Conservation (phyloP, 37 sponge, comb jelly and placozoan genomes). For the Lycopodina hypogea region DNA sequence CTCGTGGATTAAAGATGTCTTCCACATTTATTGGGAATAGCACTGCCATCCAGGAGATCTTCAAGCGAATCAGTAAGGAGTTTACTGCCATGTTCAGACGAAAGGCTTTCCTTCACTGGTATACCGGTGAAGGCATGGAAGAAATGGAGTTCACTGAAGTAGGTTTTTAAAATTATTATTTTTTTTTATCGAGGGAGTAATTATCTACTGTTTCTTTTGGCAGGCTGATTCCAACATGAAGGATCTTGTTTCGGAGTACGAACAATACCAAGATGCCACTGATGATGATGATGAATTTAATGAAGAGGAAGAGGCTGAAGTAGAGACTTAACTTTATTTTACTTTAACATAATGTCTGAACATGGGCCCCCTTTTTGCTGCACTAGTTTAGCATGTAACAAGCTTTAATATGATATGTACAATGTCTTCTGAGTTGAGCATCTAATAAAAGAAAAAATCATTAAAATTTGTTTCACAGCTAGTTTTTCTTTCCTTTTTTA, state of each 20-base stretch:
- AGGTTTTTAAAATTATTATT: neutral
- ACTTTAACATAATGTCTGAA: neutral
- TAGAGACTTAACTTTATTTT: constrained; percentile 2
- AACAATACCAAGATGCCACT: constrained; percentile 99
- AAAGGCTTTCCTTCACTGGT: constrained; percentile 99
- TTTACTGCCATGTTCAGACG: constrained; percentile 99
- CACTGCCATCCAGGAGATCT: constrained; percentile 99
- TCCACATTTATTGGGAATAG: constrained; percentile 99
- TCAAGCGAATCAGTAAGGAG: constrained; percentile 99
- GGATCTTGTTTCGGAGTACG: constrained; percentile 99
- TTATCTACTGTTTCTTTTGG: neutral
- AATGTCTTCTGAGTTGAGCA: neutral
- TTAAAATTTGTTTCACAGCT: too few relatives aligned
- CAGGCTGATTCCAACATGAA: constrained; percentile 99
- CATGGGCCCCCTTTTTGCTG: neutral
- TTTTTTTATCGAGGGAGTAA: neutral
- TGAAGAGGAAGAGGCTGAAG: constrained; percentile 91
- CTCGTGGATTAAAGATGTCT: constrained; percentile 98
- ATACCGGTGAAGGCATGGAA: constrained; percentile 99
- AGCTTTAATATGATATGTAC: neutral
- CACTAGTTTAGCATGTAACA: neutral
- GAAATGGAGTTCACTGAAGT: constrained; percentile 99
- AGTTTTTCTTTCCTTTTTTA: too few relatives aligned
- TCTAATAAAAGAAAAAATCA: too few relatives aligned
- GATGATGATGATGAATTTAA: constrained; percentile 98